Evolutionary conservation across 2,888 invertebrate species (phyloP).

Genomic region (Hypselothyrea guttata): DNA sequence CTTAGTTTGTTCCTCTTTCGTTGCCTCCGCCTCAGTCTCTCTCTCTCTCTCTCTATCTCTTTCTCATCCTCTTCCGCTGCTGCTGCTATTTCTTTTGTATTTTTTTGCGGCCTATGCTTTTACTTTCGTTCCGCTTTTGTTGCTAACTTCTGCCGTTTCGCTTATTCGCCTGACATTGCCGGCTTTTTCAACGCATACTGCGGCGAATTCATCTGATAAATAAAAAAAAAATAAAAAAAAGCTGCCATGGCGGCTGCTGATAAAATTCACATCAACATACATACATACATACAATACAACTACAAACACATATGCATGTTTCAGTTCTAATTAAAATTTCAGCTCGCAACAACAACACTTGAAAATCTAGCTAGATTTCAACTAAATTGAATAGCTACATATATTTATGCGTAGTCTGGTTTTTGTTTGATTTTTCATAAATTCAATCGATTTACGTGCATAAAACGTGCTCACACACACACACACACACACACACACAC

Average conservation of each 20-base stretch:
- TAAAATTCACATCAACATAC: constrained; percentile 38
- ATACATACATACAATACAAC: constrained; percentile 14
- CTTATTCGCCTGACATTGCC: constrained; percentile 52
- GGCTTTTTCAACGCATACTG: constrained; percentile 52
- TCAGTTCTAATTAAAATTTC: constrained; percentile 43
- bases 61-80: constrained; percentile 19
- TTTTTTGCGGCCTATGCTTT: constrained; percentile 54
- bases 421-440: constrained; percentile 44
- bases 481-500: constrained; percentile 10
- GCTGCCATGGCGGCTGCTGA: constrained; percentile 28
- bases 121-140: constrained; percentile 65
- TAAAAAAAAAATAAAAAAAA: constrained; percentile 47
- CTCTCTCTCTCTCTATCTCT: too few species aligned
- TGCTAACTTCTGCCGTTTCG: constrained; percentile 36
- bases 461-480: constrained; percentile 46
- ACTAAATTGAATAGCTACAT: too few species aligned
- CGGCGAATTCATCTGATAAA: constrained; percentile 39
- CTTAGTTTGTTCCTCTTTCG: constrained; percentile 25
- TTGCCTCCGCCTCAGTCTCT: constrained; percentile 24
- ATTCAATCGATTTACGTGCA: constrained; percentile 64
- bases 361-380: too few species aligned
- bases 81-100: constrained; percentile 19
- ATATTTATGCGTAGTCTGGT: constrained; percentile 14
- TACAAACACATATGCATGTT: constrained; percentile 18
- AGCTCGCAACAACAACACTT: constrained; percentile 25